Evolutionary conservation across 1,140 invertebrate genomes (phyloP).

Genomic region (Heliconius hermathena): DNA sequence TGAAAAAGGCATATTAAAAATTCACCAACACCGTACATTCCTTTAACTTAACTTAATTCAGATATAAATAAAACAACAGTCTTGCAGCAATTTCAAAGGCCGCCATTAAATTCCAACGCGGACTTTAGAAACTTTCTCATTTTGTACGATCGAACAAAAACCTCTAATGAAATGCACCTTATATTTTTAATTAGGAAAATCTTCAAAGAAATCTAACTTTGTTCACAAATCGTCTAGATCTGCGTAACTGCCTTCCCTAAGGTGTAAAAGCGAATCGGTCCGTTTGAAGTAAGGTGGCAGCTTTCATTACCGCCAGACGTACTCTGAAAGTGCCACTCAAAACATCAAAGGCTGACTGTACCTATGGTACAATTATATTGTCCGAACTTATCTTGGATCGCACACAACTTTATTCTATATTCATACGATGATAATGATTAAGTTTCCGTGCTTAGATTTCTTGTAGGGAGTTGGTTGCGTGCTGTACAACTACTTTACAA

Average conservation of each 20-base stretch:
- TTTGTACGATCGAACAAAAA: slow-evolving; percentile 26
- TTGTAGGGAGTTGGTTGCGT: not conserved
- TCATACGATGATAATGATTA: not conserved
- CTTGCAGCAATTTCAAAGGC: not conserved
- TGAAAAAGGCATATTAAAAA: slow-evolving; percentile 8
- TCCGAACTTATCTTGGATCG: slow-evolving; percentile 30
- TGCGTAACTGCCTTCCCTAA: slow-evolving; percentile 52
- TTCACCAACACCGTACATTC: not conserved
- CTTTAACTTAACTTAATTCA: slow-evolving; percentile 13
- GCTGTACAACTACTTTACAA: slow-evolving; percentile 23
- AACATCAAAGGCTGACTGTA: slow-evolving; percentile 55
- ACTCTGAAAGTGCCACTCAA: slow-evolving; percentile 57
- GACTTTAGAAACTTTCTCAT: slow-evolving; percentile 13
- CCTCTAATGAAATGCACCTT: slow-evolving; percentile 30
- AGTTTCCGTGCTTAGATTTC: not conserved
- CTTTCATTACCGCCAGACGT: slow-evolving; percentile 55
- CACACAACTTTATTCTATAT: slow-evolving; percentile 24
- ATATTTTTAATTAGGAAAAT: slow-evolving; percentile 49
- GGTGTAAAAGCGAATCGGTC: slow-evolving; percentile 67
- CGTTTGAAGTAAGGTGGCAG: slow-evolving; percentile 56
- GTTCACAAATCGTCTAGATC: slow-evolving; percentile 46
- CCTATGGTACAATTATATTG: slow-evolving; percentile 42
- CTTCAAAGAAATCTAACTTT: slow-evolving; percentile 38
- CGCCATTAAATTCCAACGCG: slow-evolving; percentile 14
- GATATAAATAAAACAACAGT: slow-evolving; percentile 14